phyloP scores from a whole-genome alignment of 2,888 invertebrate genomes.

The Campopleginae sp. region DNA sequence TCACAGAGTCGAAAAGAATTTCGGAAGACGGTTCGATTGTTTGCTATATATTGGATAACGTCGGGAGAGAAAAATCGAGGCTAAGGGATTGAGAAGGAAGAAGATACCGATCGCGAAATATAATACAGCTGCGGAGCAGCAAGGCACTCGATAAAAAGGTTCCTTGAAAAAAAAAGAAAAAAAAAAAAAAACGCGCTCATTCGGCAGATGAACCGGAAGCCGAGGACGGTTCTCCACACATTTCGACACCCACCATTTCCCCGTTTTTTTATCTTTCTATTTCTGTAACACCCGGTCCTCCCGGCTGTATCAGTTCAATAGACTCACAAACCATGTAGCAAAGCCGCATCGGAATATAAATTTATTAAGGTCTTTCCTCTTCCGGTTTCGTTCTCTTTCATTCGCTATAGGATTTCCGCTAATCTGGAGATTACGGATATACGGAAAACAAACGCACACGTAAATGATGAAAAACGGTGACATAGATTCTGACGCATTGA shows the following conservation, averaged over 20 bases:
- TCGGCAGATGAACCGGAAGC: slow-evolving; percentile 52
- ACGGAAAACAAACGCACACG: not conserved
- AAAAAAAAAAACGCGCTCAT: slow-evolving; percentile 21
- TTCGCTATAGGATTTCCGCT: slow-evolving; percentile 48
- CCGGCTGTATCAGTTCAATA: slow-evolving; percentile 24
- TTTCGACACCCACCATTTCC: slow-evolving; percentile 51
- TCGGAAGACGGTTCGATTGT: not conserved
- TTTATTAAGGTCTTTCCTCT: slow-evolving; percentile 53
- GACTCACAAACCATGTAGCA: slow-evolving; percentile 24
- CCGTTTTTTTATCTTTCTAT: slow-evolving; percentile 5
- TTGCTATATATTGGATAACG: not conserved
- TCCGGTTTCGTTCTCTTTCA: slow-evolving; percentile 7
- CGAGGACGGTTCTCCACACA: slow-evolving; percentile 45
- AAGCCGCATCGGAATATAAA: slow-evolving; percentile 50
- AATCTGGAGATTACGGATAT: slow-evolving; percentile 1
- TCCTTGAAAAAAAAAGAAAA: not conserved
- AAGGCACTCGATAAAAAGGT: slow-evolving; percentile 10
- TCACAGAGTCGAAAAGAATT: slow-evolving; percentile 4
- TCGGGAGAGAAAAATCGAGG: not conserved
- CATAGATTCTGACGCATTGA: too few relatives aligned
- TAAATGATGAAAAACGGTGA: not conserved
- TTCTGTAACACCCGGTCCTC: not conserved
- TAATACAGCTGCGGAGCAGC: not conserved
- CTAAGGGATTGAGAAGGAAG: not conserved
- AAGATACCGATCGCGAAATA: slow-evolving; percentile 10